Evolutionary conservation across 2,888 invertebrate genomes (phyloP).

Genomic region (Nephrotoma appendiculata): DNA sequence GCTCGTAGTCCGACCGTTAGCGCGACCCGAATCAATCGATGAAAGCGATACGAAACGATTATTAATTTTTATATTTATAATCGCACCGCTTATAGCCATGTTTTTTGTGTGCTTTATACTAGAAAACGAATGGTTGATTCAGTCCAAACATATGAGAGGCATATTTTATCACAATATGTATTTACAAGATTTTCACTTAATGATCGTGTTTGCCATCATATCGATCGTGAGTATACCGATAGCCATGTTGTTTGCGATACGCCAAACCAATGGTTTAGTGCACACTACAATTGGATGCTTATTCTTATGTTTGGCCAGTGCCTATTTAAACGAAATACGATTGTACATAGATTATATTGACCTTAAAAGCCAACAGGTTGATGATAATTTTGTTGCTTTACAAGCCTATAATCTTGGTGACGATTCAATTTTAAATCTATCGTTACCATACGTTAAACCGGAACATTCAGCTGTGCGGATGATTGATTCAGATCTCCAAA

Average conservation of each 20-base stretch:
- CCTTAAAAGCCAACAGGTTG: neutral
- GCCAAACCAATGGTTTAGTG: neutral
- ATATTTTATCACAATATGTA: neutral
- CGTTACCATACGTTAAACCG: too few species aligned
- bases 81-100: neutral
- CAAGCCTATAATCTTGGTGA: neutral
- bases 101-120: neutral
- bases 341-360: neutral
- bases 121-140: neutral
- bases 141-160: neutral
- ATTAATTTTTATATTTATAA: neutral
- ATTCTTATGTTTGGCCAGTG: neutral
- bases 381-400: neutral
- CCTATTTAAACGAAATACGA: neutral
- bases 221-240: neutral
- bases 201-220: neutral
- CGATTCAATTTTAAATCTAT: neutral
- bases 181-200: neutral
- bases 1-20: neutral
- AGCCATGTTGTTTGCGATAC: neutral
- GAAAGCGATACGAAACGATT: neutral
- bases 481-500: too few species aligned
- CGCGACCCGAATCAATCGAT: neutral
- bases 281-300: neutral
- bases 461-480: too few species aligned